Conservation (phyloP, 2,113 vertebrate species). For the Brachionichthys hirsutus region DNA sequence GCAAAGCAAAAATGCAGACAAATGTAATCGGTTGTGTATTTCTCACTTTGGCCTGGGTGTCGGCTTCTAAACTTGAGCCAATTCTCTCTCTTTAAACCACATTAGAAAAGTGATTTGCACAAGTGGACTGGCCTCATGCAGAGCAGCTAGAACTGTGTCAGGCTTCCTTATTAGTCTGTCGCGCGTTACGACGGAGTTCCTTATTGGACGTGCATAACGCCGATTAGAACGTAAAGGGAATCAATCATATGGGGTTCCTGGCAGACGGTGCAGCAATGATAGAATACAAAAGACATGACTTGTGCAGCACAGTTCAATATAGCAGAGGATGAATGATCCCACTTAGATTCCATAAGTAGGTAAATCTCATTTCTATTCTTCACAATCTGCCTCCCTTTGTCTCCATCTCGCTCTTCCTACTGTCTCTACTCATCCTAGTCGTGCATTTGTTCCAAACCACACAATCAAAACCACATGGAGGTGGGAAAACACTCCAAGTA, state of each 20-base stretch:
- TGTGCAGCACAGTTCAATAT: conserved; percentile 6
- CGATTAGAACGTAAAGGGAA: conserved; percentile 39
- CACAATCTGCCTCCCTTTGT: conserved; percentile 27
- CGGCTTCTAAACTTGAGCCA: conserved; percentile 12
- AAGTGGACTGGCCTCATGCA: conserved; percentile 42
- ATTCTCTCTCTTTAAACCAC: conserved; percentile 32
- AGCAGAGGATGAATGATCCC: conserved; percentile 4
- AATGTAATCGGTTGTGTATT: conserved; percentile 23
- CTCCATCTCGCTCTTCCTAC: background rate
- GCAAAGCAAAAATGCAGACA: conserved; percentile 4
- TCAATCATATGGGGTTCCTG: conserved; percentile 41
- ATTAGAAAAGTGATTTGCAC: conserved; percentile 23
- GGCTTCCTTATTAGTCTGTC: conserved; percentile 25
- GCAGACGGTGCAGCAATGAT: conserved; percentile 25
- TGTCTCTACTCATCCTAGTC: conserved; percentile 31
- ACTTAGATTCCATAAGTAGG: conserved; percentile 22
- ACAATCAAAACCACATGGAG: conserved; percentile 68
- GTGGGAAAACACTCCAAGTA: conserved; percentile 49
- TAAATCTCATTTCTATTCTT: conserved; percentile 24
- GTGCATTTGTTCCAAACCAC: conserved; percentile 54
- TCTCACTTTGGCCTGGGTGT: background rate
- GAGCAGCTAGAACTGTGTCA: conserved; percentile 34
- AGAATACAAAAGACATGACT: conserved; percentile 20
- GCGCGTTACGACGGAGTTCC: conserved; percentile 36
- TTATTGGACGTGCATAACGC: conserved; percentile 29